Conservation (phyloP, 2,888 invertebrate genomes). For the Stenodera caucasica region DNA sequence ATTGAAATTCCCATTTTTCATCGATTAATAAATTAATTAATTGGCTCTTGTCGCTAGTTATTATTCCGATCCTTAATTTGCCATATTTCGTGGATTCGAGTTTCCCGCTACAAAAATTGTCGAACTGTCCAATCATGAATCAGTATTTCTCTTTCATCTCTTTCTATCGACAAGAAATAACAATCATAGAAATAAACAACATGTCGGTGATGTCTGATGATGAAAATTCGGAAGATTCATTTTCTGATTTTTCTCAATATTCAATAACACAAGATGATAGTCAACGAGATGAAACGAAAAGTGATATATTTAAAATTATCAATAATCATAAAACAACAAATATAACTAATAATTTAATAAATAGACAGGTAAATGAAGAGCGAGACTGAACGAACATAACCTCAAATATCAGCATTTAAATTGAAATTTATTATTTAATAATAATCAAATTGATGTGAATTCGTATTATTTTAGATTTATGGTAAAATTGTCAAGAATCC, state of each 20-base stretch:
- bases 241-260: slow-evolving; percentile 43
- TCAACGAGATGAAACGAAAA: slow-evolving; percentile 33
- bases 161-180: not conserved
- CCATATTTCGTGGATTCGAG: too few species aligned
- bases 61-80: too few species aligned
- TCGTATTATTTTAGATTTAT: slow-evolving; percentile 46
- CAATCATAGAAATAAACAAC: slow-evolving; percentile 35
- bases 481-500: slow-evolving; percentile 51
- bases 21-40: too few species aligned
- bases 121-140: slow-evolving; percentile 9
- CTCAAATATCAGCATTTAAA: slow-evolving; percentile 36
- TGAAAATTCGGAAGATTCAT: slow-evolving; percentile 44
- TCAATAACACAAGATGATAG: slow-evolving; percentile 37
- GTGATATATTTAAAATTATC: slow-evolving; percentile 22
- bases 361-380: slow-evolving; percentile 43
- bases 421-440: slow-evolving; percentile 21
- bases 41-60: too few species aligned
- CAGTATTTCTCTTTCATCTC: not conserved
- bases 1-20: too few species aligned
- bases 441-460: slow-evolving; percentile 28
- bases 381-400: slow-evolving; percentile 38
- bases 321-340: slow-evolving; percentile 34
- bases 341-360: slow-evolving; percentile 40
- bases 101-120: not conserved
- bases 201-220: slow-evolving; percentile 46